Evolutionary conservation across 2,797 vertebrate genomes (phyloP).

Genomic region (Argyrosomus regius): DNA sequence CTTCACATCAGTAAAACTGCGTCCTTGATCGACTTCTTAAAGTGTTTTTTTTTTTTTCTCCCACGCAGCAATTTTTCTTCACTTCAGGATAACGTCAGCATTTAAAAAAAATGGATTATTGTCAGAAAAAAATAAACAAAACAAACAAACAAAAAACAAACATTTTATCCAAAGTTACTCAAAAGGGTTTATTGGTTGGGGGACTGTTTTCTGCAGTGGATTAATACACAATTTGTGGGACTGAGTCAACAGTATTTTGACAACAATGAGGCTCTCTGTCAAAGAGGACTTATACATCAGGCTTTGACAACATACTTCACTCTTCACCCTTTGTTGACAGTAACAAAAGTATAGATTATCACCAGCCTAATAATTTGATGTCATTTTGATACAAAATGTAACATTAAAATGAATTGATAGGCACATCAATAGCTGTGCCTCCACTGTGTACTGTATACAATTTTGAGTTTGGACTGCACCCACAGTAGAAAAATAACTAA

Average conservation of each 20-base stretch:
- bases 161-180: not conserved
- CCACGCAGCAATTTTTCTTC: not conserved
- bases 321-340: not conserved
- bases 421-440: no score
- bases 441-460: no score
- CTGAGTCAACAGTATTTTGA: no score
- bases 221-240: not conserved
- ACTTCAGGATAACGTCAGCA: not conserved
- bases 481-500: no score
- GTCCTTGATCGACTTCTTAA: not conserved
- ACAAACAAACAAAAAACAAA: no score
- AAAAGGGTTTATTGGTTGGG: not conserved
- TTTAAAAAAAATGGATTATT: not conserved
- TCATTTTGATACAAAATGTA: no score
- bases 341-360: not conserved
- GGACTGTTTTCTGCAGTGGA: not conserved
- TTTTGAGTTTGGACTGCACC: no score
- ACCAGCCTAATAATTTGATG: no score
- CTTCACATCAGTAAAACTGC: not conserved
- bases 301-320: not conserved
- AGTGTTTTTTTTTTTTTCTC: not conserved
- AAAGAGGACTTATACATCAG: not conserved
- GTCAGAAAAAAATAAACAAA: not conserved
- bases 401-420: no score
- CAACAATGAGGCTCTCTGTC: not conserved